A percentile compares a stretch with the other conserved stretches of the same genome.
Evolutionary conservation across 2,888 invertebrate genomes (phyloP).

Genomic region (Mythimna pallens): DNA sequence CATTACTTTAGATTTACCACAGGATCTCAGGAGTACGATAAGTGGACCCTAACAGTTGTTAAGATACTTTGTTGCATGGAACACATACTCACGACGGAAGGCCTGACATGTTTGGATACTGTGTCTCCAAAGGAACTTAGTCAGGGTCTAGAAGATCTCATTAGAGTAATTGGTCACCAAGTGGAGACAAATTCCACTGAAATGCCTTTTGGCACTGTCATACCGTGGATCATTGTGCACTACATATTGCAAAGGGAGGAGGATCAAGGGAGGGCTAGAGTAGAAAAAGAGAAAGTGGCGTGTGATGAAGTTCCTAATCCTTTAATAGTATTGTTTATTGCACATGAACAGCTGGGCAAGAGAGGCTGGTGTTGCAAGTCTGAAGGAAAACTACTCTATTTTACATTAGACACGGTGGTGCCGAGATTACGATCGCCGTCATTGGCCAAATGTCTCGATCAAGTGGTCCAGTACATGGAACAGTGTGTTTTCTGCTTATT

Average conservation of each 20-base stretch:
- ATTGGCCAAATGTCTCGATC: conserved; percentile 91
- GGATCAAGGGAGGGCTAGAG: conserved; percentile 91
- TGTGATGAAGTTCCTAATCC: conserved; percentile 93
- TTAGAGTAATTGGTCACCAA: conserved; percentile 94
- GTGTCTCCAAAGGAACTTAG: conserved; percentile 91
- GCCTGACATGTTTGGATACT: conserved; percentile 86
- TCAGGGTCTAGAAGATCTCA: conserved; percentile 93
- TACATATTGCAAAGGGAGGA: conserved; percentile 94
- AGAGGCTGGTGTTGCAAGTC: conserved; percentile 94
- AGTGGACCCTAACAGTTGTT: conserved; percentile 85
- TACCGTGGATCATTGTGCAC: conserved; percentile 96
- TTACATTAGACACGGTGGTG: conserved; percentile 94
- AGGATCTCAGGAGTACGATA: conserved; percentile 84
- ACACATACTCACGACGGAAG: conserved; percentile 84
- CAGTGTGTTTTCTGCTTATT: conserved; percentile 96
- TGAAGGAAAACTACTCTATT: conserved; percentile 94
- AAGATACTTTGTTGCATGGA: conserved; percentile 87
- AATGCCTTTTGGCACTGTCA: conserved; percentile 93
- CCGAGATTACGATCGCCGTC: conserved; percentile 92
- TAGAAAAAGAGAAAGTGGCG: conserved; percentile 83
- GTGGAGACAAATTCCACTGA: conserved; percentile 93
- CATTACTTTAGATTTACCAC: conserved; percentile 90
- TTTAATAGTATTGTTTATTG: conserved; percentile 94
- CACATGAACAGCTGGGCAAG: conserved; percentile 95
- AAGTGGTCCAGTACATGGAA: conserved; percentile 95